Conservation (phyloP, 2,888 invertebrate species). For the Girardia tigrina region DNA sequence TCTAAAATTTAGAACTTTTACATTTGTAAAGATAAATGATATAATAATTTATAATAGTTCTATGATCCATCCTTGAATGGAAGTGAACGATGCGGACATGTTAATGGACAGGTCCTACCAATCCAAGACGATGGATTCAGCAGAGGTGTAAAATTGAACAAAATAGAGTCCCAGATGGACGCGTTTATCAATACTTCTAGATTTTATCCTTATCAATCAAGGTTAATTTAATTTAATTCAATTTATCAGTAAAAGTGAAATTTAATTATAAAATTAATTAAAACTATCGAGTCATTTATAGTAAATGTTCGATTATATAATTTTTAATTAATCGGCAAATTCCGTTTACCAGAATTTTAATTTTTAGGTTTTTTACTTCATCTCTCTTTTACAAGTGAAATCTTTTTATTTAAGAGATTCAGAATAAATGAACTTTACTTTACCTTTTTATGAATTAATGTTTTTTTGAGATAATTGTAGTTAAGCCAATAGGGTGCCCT, state of each 20-base stretch:
- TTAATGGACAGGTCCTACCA: neutral
- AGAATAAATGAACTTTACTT: too few relatives aligned
- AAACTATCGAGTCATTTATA: neutral
- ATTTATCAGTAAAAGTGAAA: too few relatives aligned
- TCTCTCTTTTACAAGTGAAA: too few relatives aligned
- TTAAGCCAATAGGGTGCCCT: too few relatives aligned
- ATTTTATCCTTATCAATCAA: slow-evolving; percentile 27
- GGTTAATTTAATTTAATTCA: neutral
- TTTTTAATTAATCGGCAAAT: neutral
- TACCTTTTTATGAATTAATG: too few relatives aligned
- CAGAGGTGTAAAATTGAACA: neutral
- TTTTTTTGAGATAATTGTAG: too few relatives aligned
- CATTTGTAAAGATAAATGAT: too few relatives aligned
- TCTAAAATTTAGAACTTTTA: too few relatives aligned
- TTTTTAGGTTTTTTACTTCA: too few relatives aligned
- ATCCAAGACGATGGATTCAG: slow-evolving; percentile 9
- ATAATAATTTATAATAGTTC: neutral
- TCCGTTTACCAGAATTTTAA: too few relatives aligned
- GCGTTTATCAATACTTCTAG: neutral
- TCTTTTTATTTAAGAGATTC: too few relatives aligned
- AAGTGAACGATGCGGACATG: slow-evolving; percentile 6
- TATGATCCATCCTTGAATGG: slow-evolving; percentile 23
- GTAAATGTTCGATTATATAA: neutral
- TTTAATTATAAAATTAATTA: neutral
- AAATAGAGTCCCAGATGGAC: slow-evolving; percentile 28